Conservation (phyloP, 2,797 vertebrate species). For the Crocodylus rhombifer region DNA sequence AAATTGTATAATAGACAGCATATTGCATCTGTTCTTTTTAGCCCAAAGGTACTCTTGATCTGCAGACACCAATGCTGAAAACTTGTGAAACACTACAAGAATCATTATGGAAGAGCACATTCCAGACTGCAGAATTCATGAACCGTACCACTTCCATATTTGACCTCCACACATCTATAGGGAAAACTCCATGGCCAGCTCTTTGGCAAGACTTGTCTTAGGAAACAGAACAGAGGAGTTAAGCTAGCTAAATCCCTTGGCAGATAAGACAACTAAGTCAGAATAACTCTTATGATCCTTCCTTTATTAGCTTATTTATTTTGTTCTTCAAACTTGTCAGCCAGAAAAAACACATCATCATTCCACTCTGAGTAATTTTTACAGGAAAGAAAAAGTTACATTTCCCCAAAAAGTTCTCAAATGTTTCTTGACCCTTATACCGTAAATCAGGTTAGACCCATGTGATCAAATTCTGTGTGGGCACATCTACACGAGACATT, state of each 20-base stretch:
- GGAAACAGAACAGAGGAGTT: not conserved
- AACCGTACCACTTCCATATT: not conserved
- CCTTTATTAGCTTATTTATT: not conserved
- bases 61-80: not conserved
- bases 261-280: not conserved
- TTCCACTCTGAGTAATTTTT: not conserved
- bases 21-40: conserved; percentile 6
- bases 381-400: not conserved
- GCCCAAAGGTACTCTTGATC: not conserved
- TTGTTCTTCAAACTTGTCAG: not conserved
- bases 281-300: not conserved
- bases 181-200: not conserved
- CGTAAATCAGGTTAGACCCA: too few species aligned
- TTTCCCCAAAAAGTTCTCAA: not conserved
- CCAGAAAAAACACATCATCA: not conserved
- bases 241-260: not conserved
- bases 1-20: conserved; percentile 5
- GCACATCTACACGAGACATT: too few species aligned
- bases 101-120: not conserved
- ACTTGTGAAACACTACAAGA: not conserved
- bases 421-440: not conserved
- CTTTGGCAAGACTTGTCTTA: not conserved
- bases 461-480: too few species aligned
- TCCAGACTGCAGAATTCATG: rapidly evolving
- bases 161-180: not conserved